phyloP scores from a whole-genome alignment of 1,140 invertebrate species.

The Camponotus pennsylvanicus region DNA sequence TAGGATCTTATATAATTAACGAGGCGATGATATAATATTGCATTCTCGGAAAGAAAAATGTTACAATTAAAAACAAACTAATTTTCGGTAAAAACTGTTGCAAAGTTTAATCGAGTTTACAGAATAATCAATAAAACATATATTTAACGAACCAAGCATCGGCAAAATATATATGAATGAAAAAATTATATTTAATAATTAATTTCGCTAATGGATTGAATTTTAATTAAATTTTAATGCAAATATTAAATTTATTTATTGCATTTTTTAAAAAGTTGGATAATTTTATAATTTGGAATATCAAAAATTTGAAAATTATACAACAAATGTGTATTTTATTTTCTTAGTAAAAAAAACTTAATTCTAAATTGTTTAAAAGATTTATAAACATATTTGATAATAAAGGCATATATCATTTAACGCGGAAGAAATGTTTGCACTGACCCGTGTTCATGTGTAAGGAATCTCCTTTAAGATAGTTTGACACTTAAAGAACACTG shows the following conservation, averaged over 20 bases:
- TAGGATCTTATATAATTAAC: constrained; percentile 17
- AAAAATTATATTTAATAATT: background rate
- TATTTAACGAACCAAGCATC: background rate
- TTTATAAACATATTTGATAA: background rate
- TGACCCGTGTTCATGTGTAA: constrained; percentile 34
- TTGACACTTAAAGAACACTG: constrained; percentile 66
- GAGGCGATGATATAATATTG: constrained; percentile 37
- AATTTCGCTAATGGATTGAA: background rate
- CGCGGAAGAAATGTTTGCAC: constrained; percentile 36
- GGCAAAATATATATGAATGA: background rate
- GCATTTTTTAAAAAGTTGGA: no score
- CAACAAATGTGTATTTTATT: background rate
- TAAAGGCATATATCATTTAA: background rate
- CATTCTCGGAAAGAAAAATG: background rate
- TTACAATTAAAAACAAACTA: background rate
- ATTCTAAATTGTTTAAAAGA: constrained; percentile 1
- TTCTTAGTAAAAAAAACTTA: background rate
- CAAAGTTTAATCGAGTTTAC: background rate
- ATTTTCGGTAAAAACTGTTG: background rate
- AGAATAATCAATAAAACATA: background rate
- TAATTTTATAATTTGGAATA: background rate
- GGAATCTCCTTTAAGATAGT: constrained; percentile 46
- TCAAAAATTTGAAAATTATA: background rate
- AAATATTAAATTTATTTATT: no score
- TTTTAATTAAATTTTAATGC: background rate